Evolutionary conservation across 1,140 invertebrate species (phyloP), one percentile per base, ranked within the genome.

Genomic region (Eupristina koningsbergeri): DNA sequence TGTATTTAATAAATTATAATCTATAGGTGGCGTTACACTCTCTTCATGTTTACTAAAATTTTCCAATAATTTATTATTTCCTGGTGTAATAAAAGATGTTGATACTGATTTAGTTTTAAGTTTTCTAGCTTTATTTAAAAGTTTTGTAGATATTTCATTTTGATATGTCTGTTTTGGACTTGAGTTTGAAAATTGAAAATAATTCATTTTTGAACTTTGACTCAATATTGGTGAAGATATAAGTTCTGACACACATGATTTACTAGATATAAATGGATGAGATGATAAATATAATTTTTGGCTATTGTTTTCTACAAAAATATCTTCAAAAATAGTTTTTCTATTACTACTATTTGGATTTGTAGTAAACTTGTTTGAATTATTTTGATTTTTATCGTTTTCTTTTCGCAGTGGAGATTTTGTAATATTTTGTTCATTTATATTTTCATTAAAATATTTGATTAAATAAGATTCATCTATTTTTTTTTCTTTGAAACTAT

Each of bases 1-100:
- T 63, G 92, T 91, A 9, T 86, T 84, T 89, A 93, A 91, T 15
- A 61, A 67, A 79, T 89, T 89, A 80, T 92, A 93, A 88, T 93
- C 86, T 26, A 89, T 85, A 67, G 89, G 86, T 39, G 92, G 91
- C 47, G 91, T 92, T 34, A 90, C 64, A 81, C 80, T 79, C 53
- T 86, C 81, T 26, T 74, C 58, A 41, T 85, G 6, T 58, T 45
- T 63, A 69, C 9, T 22, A 45, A 26, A n/a, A 0, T 64, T 79
- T 73, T 74, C 19, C 0, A 31, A 34, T 3, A 31, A 58, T 11
- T 80, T 79, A 64, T 64, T 84, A 36, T 67, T 29, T 50, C 36
- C 26, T 47, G 73, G 31, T 41, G 71, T 17, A 69, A 83, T 74
- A 81, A 80, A 74, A 11, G n/a, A 45, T 7, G 71, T 63, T 41